Evolutionary conservation across 2,888 invertebrate species (phyloP), one percentile per base, ranked within the genome.

Genomic region (Xanthia togata): DNA sequence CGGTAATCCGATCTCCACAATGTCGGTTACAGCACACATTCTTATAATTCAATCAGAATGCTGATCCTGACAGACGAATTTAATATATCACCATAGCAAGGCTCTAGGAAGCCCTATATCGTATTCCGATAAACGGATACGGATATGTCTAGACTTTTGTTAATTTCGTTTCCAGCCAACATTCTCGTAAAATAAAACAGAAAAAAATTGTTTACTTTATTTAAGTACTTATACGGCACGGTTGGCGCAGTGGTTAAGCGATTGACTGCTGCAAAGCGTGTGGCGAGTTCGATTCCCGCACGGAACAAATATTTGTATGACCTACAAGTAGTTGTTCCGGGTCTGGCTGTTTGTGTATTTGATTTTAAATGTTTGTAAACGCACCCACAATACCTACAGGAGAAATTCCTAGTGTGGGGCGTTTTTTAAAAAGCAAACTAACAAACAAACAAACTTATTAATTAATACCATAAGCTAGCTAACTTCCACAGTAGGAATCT

Each of bases 11-110:
- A 78, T 78, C 74, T 75, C 57, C 41, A 62, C 75, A 70, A 77
- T 63, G 67, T 67, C 71, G 63, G 77, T 57, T 59, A 65, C 70
- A 41, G 50, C 73, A 63, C 65, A 83, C 73, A 77, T 73, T 69
- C 68, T 55, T 59, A 72, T 84, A 74, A 83, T 81, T 81, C 62
- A 84, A 78, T 83, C 78, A 77, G 73, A 53, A 47, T 53, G 47
- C 63, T 78, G 73, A 76, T 84, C 70, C 69, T 78, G 73, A 73
- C 78, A 75, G 73, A 84, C 62, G 70, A 74, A 86, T 86, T 80
- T 75, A 79, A 86, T 86, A 82, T 79, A 73, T 71, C 76, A 73
- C 71, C 73, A 72, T 62, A 50, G 5, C 50, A 3, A 6, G 23
- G 60, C 26, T 73, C 70, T 68, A 76, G 55, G 57, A 85, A 73